Evolutionary conservation across 2,113 vertebrate species (phyloP).

Genomic region (Plectropomus leopardus): DNA sequence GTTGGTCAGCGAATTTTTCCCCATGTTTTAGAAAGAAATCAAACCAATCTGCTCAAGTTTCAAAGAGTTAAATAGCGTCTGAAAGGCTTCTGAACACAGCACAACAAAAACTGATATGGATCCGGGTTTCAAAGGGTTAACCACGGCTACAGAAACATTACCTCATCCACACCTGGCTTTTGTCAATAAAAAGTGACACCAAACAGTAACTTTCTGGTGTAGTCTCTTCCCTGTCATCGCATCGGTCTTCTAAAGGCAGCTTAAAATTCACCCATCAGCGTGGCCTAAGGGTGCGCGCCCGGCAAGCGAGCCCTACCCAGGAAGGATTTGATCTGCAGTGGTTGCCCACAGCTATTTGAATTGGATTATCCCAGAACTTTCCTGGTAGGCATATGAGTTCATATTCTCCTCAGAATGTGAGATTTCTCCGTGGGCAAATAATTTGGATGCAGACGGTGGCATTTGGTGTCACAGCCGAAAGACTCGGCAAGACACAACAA

Average conservation of each 20-base stretch:
- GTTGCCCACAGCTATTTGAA: conserved; percentile 57
- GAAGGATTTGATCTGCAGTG: conserved; percentile 50
- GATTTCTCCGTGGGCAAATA: conserved; percentile 19
- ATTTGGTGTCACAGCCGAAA: conserved; percentile 40
- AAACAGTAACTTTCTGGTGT: conserved; percentile 8
- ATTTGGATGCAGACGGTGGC: conserved; percentile 62
- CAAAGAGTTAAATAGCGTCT: no score
- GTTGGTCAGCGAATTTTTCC: no score
- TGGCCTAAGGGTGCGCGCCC: conserved; percentile 38
- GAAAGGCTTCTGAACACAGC: no score
- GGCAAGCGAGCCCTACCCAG: conserved; percentile 20
- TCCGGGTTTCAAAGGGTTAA: no score
- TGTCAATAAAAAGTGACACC: conserved; percentile 33
- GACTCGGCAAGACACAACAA: conserved; percentile 31
- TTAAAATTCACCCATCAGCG: conserved; percentile 27
- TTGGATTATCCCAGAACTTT: conserved; percentile 59
- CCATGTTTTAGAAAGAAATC: no score
- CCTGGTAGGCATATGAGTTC: conserved; percentile 21
- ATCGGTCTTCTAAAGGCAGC: conserved; percentile 7
- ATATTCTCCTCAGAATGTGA: conserved; percentile 20
- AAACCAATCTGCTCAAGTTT: no score
- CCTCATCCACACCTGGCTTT: conserved; percentile 4
- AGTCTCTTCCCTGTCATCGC: neutral
- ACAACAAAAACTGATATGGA: no score
- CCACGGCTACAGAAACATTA: neutral